Conservation (phyloP, 2,888 invertebrate species). For the Drosophila subsilvestris region DNA sequence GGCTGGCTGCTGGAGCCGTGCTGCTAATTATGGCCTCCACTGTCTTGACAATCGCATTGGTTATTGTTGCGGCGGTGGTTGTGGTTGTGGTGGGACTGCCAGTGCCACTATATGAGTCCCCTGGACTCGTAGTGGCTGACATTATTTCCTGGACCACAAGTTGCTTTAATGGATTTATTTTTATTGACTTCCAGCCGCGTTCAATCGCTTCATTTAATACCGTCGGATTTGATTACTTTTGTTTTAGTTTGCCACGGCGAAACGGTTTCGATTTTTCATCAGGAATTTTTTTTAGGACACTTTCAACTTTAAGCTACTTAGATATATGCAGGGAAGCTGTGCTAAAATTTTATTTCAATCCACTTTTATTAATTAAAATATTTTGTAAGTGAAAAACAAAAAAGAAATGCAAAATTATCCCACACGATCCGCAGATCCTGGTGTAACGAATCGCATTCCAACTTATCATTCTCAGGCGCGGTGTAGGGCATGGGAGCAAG, state of each 20-base stretch:
- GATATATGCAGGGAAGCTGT: conserved; percentile 1
- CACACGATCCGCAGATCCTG: conserved; percentile 29
- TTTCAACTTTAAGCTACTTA: conserved; percentile 22
- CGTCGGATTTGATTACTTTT: conserved; percentile 69
- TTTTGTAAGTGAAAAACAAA: too few species aligned
- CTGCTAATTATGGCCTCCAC: conserved; percentile 74
- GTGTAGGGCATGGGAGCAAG: too few species aligned
- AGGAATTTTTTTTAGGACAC: conserved; percentile 33
- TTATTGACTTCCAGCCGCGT: conserved; percentile 75
- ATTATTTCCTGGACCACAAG: conserved; percentile 69
- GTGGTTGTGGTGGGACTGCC: conserved; percentile 9
- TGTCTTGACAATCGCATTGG: conserved; percentile 63
- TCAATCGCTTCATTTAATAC: conserved; percentile 52
- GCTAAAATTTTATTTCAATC: too few species aligned
- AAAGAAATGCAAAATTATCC: not conserved
- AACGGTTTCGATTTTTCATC: conserved; percentile 58
- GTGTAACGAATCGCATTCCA: too few species aligned
- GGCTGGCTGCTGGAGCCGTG: conserved; percentile 39
- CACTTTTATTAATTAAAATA: conserved; percentile 4
- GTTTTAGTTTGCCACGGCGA: conserved; percentile 54
- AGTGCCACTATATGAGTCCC: conserved; percentile 6
- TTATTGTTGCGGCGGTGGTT: conserved; percentile 29
- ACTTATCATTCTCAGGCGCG: too few species aligned
- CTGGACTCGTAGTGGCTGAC: conserved; percentile 55
- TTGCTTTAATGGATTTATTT: conserved; percentile 70